Evolutionary conservation across 2,113 vertebrate genomes (phyloP), one percentile per base, ranked within the genome.

Genomic region (Onychorhynchus coronatus): DNA sequence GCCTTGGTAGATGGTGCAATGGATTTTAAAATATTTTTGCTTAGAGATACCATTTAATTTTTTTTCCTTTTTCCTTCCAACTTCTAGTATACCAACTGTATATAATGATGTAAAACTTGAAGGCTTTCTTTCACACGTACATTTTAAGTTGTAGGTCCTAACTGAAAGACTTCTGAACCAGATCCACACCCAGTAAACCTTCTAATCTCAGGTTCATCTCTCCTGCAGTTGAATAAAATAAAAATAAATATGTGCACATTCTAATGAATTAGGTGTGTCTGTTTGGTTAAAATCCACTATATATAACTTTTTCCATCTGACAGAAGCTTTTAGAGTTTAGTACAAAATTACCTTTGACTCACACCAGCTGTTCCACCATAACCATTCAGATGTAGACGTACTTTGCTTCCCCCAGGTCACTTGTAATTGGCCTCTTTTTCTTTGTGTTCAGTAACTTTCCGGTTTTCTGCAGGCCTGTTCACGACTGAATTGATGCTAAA

Each of bases 351-450:
- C 30, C 27, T 46, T 76, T 77, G 47, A 77, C 47, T 96, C n/a
- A n/a, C 0, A 3, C 68, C 78, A 91, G 58, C 56, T 66, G 30
- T 92, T 89, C 66, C 58, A 55, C 72, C 68, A 71, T n/a, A 91
- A 77, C 65, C 87, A 35, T 86, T 93, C 65, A 55, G 83, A 71
- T 3, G 1, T 80, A 67, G 39, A 47, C 0, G 2, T 42, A n/a
- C 90, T 85, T 93, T 93, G 33, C 90, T 93, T 90, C 90, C 88
- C 35, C 47, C 42, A 74, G 95, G 88, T 96, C 95, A 88, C 72
- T 91, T 93, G 93, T 90, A 97, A 96, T 94, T 96, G 90, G 85
- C 88, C 90, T 96, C 82, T 90, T 92, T 97, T 88, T 71, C 41
- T 95, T 96, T 94, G 82, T 96, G 78, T 67, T 95, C 28, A 0